Evolutionary conservation across 1,140 invertebrate genomes (phyloP).

Genomic region (Diorhabda carinulata): DNA sequence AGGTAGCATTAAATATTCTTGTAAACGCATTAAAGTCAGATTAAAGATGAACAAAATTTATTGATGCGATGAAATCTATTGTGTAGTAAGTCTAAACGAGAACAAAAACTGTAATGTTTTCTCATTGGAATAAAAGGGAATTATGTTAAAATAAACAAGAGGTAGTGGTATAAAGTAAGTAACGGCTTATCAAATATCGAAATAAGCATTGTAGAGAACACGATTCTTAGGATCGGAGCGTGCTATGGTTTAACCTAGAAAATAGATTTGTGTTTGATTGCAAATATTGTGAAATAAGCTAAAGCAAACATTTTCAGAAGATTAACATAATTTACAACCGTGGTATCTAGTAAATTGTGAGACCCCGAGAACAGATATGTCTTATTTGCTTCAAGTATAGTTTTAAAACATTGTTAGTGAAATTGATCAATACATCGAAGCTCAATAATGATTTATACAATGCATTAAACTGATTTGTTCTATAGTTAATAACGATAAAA

Average conservation of each 20-base stretch:
- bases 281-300: slow-evolving; percentile 21
- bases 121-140: slow-evolving; percentile 22
- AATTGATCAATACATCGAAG: too few relatives aligned
- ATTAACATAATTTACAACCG: slow-evolving; percentile 15
- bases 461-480: too few relatives aligned
- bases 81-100: not conserved
- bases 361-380: too few relatives aligned
- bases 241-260: slow-evolving; percentile 21
- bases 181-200: slow-evolving; percentile 22
- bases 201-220: slow-evolving; percentile 13
- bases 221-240: slow-evolving; percentile 22
- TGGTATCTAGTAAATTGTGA: too few relatives aligned
- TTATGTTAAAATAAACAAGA: slow-evolving; percentile 24
- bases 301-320: slow-evolving; percentile 15
- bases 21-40: slow-evolving; percentile 5
- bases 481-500: too few relatives aligned
- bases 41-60: slow-evolving; percentile 16
- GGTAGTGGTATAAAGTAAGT: slow-evolving; percentile 14
- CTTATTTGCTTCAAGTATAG: too few relatives aligned
- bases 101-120: slow-evolving; percentile 16
- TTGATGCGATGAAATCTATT: slow-evolving; percentile 18
- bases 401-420: too few relatives aligned
- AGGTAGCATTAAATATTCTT: slow-evolving; percentile 13
- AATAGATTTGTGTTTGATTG: slow-evolving; percentile 23
- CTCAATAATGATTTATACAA: too few relatives aligned